Evolutionary conservation across 53 echinoderm and acorn worm species (phyloP).

Genomic region (Stichopus horrens): DNA sequence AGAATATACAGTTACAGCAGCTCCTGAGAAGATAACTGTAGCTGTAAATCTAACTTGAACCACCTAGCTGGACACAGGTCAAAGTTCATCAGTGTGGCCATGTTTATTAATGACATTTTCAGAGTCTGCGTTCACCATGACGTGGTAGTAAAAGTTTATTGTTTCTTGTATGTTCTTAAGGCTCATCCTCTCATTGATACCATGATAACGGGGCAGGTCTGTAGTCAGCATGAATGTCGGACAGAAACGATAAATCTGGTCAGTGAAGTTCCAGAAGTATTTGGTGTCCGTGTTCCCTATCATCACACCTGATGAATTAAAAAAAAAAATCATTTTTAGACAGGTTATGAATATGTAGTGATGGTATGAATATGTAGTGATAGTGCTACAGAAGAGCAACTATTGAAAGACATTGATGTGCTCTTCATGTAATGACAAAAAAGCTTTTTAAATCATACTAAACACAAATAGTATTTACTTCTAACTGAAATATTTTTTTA

Average conservation of each 20-base stretch:
- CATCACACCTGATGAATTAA: constrained; percentile 60
- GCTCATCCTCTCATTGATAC: constrained; percentile 86
- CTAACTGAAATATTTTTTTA: background rate
- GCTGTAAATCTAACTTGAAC: no score
- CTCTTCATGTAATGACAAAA: no score
- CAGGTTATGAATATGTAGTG: background rate
- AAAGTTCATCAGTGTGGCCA: constrained; percentile 49
- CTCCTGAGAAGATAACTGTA: no score
- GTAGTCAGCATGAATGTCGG: constrained; percentile 63
- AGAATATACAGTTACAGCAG: no score
- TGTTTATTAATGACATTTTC: constrained; percentile 23
- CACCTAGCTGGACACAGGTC: background rate
- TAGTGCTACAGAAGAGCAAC: no score
- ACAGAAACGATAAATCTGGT: constrained; percentile 78
- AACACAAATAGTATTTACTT: no score
- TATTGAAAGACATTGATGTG: no score
- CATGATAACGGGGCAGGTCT: constrained; percentile 82
- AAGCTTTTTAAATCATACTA: no score
- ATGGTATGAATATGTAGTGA: no score
- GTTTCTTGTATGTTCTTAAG: constrained; percentile 67
- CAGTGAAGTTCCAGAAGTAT: constrained; percentile 65
- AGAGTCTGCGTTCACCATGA: constrained; percentile 82
- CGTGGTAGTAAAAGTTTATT: constrained; percentile 78
- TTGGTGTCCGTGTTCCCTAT: constrained; percentile 89
- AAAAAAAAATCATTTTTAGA: background rate